Base-by-base conservation (phyloP, 2,113 vertebrate species). In the Alligator sinensis region DNA sequence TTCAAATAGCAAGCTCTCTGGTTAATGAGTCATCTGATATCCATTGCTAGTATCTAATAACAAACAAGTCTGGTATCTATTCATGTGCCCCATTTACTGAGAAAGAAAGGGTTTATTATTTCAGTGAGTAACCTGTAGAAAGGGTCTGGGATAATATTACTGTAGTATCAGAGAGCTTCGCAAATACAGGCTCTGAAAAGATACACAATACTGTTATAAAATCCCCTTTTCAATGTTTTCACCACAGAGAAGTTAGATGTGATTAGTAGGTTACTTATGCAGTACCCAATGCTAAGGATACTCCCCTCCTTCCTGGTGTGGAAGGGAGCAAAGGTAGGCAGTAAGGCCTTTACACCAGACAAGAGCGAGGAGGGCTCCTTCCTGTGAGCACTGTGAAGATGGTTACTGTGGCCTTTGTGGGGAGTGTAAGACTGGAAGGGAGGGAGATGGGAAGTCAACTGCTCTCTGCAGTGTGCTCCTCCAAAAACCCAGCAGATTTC, bases 61-160 rank as follows among this genome's bases (percentile, higher is more conserved):
- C 98, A 97, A 93, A 90, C 90, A 96, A 89, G 77, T 90, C 76
- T 84, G 55, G 4, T 92, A 95, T 82, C 89, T 96, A 96, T 96
- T 97, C 61, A 84, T 90, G 86, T 96, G 95, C 93, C 96, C 77
- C 0, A 3, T 97, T 97, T 97, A 95, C 94, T 91, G 68, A 95
- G 93, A 96, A 97, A 96, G 93, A 95, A 95, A 93, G n/a, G 77
- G 95, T 93, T 10, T 98, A 95, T 95, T 75, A 87, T 98, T 97
- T 98, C 97, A 88, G 86, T 28, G 87, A 87, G 81, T 84, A 93
- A 95, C 94, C 88, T 80, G 94, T n/a, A 94, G 92, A 90, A 93
- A 95, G 90, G 89, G 85, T 96, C 92, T 85, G 91, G 87, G 93
- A 90, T 98, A 95, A 28, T 84, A 62, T 98, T 98, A 95, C 97